These are phyloP conservation scores for Carcina quercana DNA, from an alignment of 2,888 invertebrate genomes.

Conservation along the genomic window DNA sequence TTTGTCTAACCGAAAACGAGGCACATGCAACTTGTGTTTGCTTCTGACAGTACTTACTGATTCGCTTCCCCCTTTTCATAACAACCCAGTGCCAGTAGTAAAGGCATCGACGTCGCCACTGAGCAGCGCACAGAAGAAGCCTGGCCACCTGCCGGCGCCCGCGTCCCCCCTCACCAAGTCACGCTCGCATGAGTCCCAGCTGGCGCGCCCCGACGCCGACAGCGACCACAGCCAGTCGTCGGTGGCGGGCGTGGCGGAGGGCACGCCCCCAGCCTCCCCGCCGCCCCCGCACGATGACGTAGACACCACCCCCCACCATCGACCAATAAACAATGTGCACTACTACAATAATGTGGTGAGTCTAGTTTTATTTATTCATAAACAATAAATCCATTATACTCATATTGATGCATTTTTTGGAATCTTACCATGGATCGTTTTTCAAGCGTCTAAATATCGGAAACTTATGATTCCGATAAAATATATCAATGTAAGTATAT, in stretches of 20 bases:
- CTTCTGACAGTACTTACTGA: too few relatives aligned
- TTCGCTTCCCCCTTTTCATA: neutral
- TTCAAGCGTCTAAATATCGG: too few relatives aligned
- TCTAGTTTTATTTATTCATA: too few relatives aligned
- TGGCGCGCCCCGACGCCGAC: slow-evolving; percentile 66
- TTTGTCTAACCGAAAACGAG: too few relatives aligned
- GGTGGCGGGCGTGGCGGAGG: slow-evolving; percentile 30
- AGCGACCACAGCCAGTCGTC: slow-evolving; percentile 65
- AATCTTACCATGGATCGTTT: too few relatives aligned
- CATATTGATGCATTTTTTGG: too few relatives aligned
- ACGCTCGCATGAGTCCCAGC: slow-evolving; percentile 93
- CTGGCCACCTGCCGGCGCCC: slow-evolving; percentile 82
- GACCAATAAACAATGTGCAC: slow-evolving; percentile 18
- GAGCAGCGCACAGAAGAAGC: slow-evolving; percentile 80
- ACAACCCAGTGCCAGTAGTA: slow-evolving; percentile 41
- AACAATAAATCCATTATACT: too few relatives aligned
- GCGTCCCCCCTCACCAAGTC: slow-evolving; percentile 92
- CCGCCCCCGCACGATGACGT: slow-evolving; percentile 22
- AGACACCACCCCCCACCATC: slow-evolving; percentile 32
- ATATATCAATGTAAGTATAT: too few relatives aligned
- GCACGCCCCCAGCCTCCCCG: slow-evolving; percentile 21
- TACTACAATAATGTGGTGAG: slow-evolving; percentile 43
- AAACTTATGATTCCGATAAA: too few relatives aligned
- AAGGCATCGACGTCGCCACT: slow-evolving; percentile 86
- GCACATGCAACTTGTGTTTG: too few relatives aligned